A percentile compares a stretch with the other conserved stretches of the same genome.
phyloP scores from a whole-genome alignment of 2,888 invertebrate genomes.

The Lamellibrachia columna region DNA sequence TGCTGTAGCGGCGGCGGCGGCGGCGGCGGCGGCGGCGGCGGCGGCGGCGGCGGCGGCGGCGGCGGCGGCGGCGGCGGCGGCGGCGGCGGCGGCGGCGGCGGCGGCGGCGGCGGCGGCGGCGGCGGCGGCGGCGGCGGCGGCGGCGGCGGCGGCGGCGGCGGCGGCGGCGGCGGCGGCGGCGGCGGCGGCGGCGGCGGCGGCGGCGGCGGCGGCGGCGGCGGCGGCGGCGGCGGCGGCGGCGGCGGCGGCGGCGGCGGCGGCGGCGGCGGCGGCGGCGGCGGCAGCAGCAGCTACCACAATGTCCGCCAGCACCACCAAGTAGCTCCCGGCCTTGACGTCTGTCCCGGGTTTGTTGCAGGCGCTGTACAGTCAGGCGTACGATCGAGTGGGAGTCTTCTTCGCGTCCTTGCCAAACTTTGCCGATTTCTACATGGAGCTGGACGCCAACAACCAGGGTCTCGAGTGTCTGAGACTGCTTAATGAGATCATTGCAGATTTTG shows the following conservation, averaged over 20 bases:
- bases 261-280: neutral
- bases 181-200: neutral
- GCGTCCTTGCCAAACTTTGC: constrained; percentile 93
- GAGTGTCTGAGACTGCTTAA: constrained; percentile 88
- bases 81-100: neutral
- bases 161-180: neutral
- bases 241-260: too few relatives aligned
- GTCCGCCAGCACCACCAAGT: neutral
- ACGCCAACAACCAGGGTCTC: constrained; percentile 90
- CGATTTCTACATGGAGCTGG: constrained; percentile 92
- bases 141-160: neutral
- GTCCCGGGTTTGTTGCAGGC: constrained; percentile 76
- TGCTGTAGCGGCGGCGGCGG: too few relatives aligned
- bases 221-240: neutral
- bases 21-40: neutral
- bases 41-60: neutral
- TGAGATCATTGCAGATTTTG: constrained; percentile 93
- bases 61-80: neutral
- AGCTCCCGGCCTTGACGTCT: neutral
- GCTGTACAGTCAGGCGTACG: constrained; percentile 91
- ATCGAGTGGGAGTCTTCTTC: constrained; percentile 89
- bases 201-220: neutral
- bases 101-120: neutral
- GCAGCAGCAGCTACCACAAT: neutral
- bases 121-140: neutral